Conservation (phyloP, 1,140 invertebrate species). For the Papilio glaucus region DNA sequence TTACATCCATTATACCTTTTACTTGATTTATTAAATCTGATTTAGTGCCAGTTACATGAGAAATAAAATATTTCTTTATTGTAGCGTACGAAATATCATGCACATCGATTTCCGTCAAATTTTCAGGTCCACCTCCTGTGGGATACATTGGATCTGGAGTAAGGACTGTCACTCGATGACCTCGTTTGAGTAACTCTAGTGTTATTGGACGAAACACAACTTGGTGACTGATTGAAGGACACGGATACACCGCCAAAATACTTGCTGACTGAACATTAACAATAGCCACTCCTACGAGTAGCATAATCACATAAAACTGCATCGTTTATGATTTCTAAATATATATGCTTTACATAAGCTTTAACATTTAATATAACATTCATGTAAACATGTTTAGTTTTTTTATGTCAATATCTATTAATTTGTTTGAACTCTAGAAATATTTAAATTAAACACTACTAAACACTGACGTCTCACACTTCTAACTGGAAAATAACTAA, state of each 20-base stretch:
- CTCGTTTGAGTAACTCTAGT: constrained; percentile 3
- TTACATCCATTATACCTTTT: constrained; percentile 31
- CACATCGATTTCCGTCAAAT: constrained; percentile 23
- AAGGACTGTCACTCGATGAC: constrained; percentile 3
- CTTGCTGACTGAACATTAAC: constrained; percentile 3
- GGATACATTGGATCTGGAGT: constrained; percentile 14
- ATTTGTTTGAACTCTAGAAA: no score
- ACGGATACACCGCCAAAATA: no score
- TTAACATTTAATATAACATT: no score
- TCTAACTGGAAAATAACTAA: no score
- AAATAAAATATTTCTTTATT: background rate
- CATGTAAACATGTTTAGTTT: no score
- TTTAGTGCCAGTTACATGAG: constrained; percentile 29
- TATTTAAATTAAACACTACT: no score
- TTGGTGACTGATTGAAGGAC: no score
- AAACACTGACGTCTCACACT: no score
- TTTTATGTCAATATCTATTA: no score
- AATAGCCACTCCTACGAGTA: background rate
- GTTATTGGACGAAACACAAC: constrained; percentile 14
- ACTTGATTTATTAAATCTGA: constrained; percentile 37
- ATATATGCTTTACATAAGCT: no score
- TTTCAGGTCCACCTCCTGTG: constrained; percentile 19
- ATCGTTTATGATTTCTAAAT: no score
- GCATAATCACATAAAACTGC: background rate
- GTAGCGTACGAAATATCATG: background rate